phyloP scores from a whole-genome alignment of 53 echinoderm and acorn worm genomes.

The Echinometra lucunter region DNA sequence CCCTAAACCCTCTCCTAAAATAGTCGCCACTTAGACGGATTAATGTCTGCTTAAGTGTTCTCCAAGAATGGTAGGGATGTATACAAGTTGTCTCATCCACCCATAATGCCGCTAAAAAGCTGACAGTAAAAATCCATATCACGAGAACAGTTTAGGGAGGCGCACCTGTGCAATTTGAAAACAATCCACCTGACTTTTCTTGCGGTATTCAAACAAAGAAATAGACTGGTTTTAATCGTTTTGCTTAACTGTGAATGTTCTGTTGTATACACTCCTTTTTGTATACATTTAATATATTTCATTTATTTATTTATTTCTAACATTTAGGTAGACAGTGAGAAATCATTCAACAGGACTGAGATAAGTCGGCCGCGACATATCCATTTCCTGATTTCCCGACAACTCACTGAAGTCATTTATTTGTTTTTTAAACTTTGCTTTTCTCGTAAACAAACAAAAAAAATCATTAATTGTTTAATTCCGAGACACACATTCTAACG shows the following conservation, averaged over 20 bases:
- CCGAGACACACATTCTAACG: too few species aligned
- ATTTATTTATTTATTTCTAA: too few species aligned
- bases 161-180: background rate
- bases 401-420: too few species aligned
- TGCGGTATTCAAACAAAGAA: background rate
- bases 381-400: too few species aligned
- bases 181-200: background rate
- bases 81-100: background rate
- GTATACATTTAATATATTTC: too few species aligned
- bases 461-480: too few species aligned
- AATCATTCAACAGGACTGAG: background rate
- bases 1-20: background rate
- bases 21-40: slow-evolving; percentile 31
- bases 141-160: background rate
- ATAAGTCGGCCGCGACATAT: background rate
- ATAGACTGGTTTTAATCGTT: background rate
- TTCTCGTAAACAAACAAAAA: too few species aligned
- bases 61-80: background rate
- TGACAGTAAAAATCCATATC: slow-evolving; percentile 5
- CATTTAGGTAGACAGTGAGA: too few species aligned
- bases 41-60: background rate
- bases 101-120: background rate
- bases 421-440: too few species aligned
- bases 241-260: background rate
- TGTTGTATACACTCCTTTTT: too few species aligned